A percentile compares a stretch with the other conserved stretches of the same genome.
These are phyloP conservation scores for Brachypodius melanocephalos DNA, from an alignment of 2,113 vertebrate genomes.

Conservation along the genomic window DNA sequence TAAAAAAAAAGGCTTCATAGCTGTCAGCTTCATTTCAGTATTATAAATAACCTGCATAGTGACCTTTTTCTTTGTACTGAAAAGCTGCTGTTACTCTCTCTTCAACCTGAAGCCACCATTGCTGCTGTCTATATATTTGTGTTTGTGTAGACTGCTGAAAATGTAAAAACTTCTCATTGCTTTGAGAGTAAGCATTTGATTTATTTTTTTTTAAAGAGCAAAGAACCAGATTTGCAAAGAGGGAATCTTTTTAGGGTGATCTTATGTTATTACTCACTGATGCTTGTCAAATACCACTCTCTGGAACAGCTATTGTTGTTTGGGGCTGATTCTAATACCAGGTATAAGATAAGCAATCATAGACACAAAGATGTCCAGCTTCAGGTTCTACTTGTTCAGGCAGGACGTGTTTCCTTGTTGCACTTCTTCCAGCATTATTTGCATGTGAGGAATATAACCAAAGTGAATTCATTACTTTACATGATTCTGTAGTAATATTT, in stretches of 20 bases:
- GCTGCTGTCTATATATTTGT: neutral
- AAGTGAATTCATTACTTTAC: neutral
- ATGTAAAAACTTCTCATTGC: neutral
- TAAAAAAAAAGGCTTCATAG: conserved; percentile 42
- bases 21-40: conserved; percentile 44
- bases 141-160: neutral
- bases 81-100: neutral
- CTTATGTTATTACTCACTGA: neutral
- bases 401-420: neutral
- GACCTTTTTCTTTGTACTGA: conserved; percentile 19
- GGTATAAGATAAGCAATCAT: neutral
- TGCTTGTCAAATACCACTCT: neutral
- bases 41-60: conserved; percentile 52
- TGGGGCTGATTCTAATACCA: neutral
- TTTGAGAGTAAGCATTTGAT: neutral
- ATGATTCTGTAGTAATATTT: neutral
- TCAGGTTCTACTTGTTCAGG: neutral
- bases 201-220: neutral
- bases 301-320: neutral
- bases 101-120: neutral
- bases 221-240: neutral
- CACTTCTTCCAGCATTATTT: neutral
- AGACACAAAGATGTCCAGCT: neutral
- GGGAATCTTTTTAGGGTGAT: neutral
- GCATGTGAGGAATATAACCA: neutral